Base-by-base conservation (phyloP, 1,140 invertebrate genomes). In the Sinella curviseta region DNA sequence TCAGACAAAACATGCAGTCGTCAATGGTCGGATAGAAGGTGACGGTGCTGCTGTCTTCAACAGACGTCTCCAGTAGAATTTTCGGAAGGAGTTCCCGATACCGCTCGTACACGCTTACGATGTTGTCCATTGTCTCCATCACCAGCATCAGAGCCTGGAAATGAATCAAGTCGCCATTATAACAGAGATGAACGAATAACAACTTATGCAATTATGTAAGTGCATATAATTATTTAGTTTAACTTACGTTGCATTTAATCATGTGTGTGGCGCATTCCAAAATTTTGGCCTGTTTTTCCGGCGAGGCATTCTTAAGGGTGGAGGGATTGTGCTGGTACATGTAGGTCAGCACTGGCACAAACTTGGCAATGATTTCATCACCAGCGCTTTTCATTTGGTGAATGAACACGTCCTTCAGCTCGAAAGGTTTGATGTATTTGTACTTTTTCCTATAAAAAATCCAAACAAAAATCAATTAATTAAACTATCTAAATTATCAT, bases 1-100 rank as follows among this genome's bases (percentile, higher is more conserved):
- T 80, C 28, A 82, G 31, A 48, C 81, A 82, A 33, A 79, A 83
- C 79, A 83, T 82, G 20, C 80, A 78, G 20, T 81, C 81, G 1
- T 57, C 36, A 28, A 57, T 54, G 8, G 54, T 30, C 20, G 83
- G 83, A 48, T 76, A 82, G 39, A 74, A 81, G 28, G 57, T 48
- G 20, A 82, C 55, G 35, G 1, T 14, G 0, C 36, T 65, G 26
- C 39, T 70, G 26, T 83, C 81, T 55, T 83, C 82, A 0, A 83
- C 65, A 0, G 80, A 36, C 17, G 79, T 65, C 57, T 83, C 82
- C 1, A 83, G 24, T 26, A 83, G 35, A 33, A 83, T 77, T 36
- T 77, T 57, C 4, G 83, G 83, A 2, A 83, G 60, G 14, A 4
- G 60, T 3, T 78, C 33, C 28, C 73, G 35, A 76, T 73, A 82